phyloP scores from a whole-genome alignment of 2,113 vertebrate species.

The Synchiropus splendidus region DNA sequence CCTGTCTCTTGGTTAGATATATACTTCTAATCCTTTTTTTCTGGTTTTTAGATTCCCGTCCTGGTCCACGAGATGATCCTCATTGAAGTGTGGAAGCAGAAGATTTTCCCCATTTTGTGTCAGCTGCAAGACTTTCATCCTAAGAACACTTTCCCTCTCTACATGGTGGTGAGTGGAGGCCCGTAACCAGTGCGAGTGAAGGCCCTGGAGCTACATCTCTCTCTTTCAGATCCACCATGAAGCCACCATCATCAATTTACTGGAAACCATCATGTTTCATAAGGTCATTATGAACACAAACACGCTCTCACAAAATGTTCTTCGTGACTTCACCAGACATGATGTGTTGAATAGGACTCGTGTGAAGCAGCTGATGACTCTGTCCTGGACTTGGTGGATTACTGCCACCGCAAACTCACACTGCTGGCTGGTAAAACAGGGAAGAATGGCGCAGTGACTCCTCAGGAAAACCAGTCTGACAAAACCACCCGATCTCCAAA shows the following conservation, averaged over 20 bases:
- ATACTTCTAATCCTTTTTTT: neutral
- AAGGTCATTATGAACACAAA: constrained; percentile 64
- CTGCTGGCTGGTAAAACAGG: constrained; percentile 63
- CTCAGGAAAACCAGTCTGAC: constrained; percentile 4
- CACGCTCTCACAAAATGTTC: too few relatives aligned
- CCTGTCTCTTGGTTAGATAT: neutral
- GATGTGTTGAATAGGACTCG: constrained; percentile 70
- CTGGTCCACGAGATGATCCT: constrained; percentile 83
- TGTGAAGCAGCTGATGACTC: constrained; percentile 81
- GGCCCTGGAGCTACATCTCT: neutral
- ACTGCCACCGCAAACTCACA: constrained; percentile 87
- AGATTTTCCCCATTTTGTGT: constrained; percentile 82
- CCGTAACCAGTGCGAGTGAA: neutral
- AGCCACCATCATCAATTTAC: constrained; percentile 86
- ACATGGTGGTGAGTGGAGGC: constrained; percentile 81
- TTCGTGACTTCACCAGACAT: neutral
- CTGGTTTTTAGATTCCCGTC: constrained; percentile 68
- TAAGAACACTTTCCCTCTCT: constrained; percentile 81
- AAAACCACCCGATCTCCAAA: constrained; percentile 47
- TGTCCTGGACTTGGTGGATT: constrained; percentile 86
- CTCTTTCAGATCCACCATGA: constrained; percentile 80
- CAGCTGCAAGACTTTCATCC: constrained; percentile 84
- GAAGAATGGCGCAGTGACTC: constrained; percentile 4
- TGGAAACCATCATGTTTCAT: constrained; percentile 88
- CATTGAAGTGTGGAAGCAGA: constrained; percentile 88